Evolutionary conservation across 2,113 vertebrate genomes (phyloP), one percentile per base, ranked within the genome.

Genomic region (Scomber colias): DNA sequence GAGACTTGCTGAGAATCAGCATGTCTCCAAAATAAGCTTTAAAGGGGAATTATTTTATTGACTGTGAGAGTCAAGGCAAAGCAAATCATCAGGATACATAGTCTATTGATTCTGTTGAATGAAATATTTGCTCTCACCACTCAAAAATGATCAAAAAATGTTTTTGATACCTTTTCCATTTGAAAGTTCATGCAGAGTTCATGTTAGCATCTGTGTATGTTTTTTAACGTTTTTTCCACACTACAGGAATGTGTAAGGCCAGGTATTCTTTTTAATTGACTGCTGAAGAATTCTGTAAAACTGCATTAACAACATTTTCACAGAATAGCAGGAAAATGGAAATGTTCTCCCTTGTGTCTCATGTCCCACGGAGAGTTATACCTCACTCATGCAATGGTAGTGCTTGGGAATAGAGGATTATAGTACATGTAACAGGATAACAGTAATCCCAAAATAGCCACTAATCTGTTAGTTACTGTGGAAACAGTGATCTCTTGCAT

Each of bases 401-500:
- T 40, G 35, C 57, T 76, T 64, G 16, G 31, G 55, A 66, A 54
- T 54, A 44, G 57, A 55, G 16, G 50, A 75, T 90, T 83, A 75
- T 65, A 65, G 49, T 54, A 71, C 77, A 79, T 65, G 66, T 82
- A 76, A 85, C 61, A 85, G 80, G 81, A 90, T 87, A 86, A 82
- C 24, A 71, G 16, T 81, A 83, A 89, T 86, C 81, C 82, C 65
- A 51, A 80, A 90, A 78, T 87, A 81, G 75, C 75, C 70, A 72
- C 72, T 83, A 78, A 86, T 84, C 79, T 86, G 60, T 53, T 74
- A 77, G 68, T 83, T 85, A 77, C 50, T 87, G 83, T 79, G 73
- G 49, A 82, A 76, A 84, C 62, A 60, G 69, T n/a, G 5, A 64
- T 71, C 31, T 62, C 60, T 57, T 77, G 54, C 53, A 66, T 79